These are phyloP conservation scores for Xiphophorus birchmanni DNA, from an alignment of 2,797 vertebrate genomes.

Conservation along the genomic window DNA sequence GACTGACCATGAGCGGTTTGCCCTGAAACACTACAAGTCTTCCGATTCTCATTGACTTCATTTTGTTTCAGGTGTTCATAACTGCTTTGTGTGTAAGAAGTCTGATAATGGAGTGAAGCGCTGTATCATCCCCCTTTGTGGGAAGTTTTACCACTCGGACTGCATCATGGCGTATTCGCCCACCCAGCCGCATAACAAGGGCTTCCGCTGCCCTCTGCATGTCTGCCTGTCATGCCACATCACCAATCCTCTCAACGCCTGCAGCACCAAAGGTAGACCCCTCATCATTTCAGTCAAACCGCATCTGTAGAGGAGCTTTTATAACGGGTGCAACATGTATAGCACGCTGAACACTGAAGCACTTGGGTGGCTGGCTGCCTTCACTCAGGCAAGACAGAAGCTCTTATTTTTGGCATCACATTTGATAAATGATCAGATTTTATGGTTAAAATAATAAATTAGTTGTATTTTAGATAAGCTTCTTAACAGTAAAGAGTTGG, in stretches of 20 bases:
- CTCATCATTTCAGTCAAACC: not conserved
- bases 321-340: not conserved
- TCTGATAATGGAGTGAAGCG: conserved; percentile 89
- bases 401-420: not conserved
- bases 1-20: not conserved
- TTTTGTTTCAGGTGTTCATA: conserved; percentile 85
- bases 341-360: not conserved
- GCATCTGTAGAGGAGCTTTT: not conserved
- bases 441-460: not conserved
- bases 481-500: not conserved
- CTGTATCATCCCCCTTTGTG: conserved; percentile 94
- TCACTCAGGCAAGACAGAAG: not conserved
- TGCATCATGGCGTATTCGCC: conserved; percentile 88
- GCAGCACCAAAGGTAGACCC: conserved; percentile 89
- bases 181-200: conserved; percentile 90
- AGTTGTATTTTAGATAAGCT: not conserved
- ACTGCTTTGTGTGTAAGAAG: conserved; percentile 94
- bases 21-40: not conserved
- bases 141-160: conserved; percentile 94
- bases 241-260: conserved; percentile 89
- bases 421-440: not conserved
- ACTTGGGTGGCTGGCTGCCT: not conserved
- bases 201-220: conserved; percentile 94
- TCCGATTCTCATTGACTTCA: not conserved
- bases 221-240: conserved; percentile 95